Evolutionary conservation across 2,113 vertebrate species (phyloP).

Genomic region (Podarcis raffonei): DNA sequence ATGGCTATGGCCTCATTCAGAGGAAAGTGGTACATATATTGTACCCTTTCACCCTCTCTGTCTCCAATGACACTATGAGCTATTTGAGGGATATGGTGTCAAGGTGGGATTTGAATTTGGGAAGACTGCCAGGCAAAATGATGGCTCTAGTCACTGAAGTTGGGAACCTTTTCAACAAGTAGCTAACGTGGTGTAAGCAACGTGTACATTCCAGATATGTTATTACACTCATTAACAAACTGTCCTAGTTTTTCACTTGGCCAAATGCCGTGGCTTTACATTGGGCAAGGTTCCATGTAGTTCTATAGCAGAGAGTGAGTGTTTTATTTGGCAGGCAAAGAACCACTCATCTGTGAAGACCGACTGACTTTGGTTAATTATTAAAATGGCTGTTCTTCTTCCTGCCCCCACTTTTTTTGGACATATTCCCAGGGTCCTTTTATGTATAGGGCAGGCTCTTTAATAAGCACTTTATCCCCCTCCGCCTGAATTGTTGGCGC

Average conservation of each 20-base stretch:
- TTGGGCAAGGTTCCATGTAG: background rate
- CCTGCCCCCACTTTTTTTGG: background rate
- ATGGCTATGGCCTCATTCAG: too few species aligned
- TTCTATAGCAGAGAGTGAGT: conserved; percentile 18
- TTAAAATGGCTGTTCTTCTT: conserved; percentile 29
- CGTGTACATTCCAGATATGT: background rate
- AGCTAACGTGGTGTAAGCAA: background rate
- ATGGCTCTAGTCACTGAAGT: background rate
- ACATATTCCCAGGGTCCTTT: conserved; percentile 25
- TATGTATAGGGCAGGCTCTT: background rate
- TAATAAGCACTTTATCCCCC: background rate
- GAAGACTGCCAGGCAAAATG: background rate
- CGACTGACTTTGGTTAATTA: conserved; percentile 24
- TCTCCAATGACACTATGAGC: background rate
- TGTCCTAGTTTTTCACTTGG: conserved; percentile 58
- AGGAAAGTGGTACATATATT: background rate
- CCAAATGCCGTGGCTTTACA: conserved; percentile 43
- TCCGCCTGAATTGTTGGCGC: background rate
- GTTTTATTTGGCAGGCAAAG: conserved; percentile 13
- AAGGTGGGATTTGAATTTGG: background rate
- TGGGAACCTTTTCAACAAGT: background rate
- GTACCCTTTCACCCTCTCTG: background rate
- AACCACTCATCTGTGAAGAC: conserved; percentile 35
- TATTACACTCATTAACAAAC: conserved; percentile 43
- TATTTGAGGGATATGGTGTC: background rate